These are phyloP conservation scores for Microplitis mediator DNA, from an alignment of 1,140 invertebrate genomes.

Conservation along the genomic window DNA sequence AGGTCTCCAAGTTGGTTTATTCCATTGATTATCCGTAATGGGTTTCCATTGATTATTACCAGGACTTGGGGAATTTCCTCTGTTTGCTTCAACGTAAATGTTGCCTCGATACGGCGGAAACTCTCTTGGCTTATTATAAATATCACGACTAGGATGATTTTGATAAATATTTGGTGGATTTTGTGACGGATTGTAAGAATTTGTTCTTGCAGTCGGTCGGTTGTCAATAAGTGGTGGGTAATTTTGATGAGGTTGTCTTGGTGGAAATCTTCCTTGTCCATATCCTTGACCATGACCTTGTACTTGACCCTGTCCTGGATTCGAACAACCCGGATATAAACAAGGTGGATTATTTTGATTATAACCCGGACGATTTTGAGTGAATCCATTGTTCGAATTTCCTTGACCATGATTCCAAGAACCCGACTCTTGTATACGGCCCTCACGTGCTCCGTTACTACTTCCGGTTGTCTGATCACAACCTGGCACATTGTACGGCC, in stretches of 20 bases:
- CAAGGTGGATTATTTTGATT: too few relatives aligned
- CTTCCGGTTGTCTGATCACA: conserved; percentile 42
- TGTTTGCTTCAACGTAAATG: too few relatives aligned
- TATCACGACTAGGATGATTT: background rate
- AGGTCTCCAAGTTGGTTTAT: background rate
- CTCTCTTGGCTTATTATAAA: background rate
- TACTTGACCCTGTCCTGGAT: too few relatives aligned
- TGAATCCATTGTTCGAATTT: background rate
- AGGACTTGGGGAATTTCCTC: background rate
- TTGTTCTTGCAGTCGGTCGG: background rate
- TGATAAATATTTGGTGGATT: background rate
- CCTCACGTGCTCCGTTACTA: background rate
- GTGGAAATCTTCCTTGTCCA: too few relatives aligned
- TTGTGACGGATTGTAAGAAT: background rate
- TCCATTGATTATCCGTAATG: background rate
- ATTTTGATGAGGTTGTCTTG: background rate
- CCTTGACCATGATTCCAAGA: background rate
- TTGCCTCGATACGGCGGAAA: too few relatives aligned
- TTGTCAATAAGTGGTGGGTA: background rate
- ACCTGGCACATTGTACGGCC: conserved; percentile 63
- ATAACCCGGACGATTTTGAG: background rate
- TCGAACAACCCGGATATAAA: too few relatives aligned
- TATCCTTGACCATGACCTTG: too few relatives aligned
- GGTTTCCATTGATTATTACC: too few relatives aligned
- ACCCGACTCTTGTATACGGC: background rate